A percentile compares a stretch with the other conserved stretches of the same genome.
These are phyloP conservation scores for Cecidostiba fungosa DNA, from an alignment of 2,888 invertebrate genomes.

Conservation along the genomic window DNA sequence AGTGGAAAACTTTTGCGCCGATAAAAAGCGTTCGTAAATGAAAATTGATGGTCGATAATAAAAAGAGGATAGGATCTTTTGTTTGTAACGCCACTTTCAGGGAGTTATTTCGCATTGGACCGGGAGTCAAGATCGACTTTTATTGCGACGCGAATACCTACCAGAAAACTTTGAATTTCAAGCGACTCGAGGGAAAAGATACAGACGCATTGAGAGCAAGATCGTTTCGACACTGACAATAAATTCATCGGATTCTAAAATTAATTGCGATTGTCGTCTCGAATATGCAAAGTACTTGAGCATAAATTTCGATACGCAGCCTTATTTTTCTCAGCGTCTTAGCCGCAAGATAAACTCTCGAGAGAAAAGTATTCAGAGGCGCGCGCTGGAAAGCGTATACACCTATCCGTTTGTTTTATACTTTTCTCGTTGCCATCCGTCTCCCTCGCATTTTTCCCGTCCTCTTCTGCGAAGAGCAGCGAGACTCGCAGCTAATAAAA, in stretches of 20 bases:
- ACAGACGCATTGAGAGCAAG: conserved; percentile 5
- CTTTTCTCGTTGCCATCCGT: background rate
- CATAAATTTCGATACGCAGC: background rate
- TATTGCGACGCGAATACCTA: conserved; percentile 19
- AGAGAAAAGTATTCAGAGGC: background rate
- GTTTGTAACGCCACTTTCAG: conserved; percentile 40
- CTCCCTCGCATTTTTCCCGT: conserved; percentile 30
- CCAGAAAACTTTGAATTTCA: conserved; percentile 32
- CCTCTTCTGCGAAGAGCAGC: conserved; percentile 47
- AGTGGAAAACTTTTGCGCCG: conserved; percentile 48
- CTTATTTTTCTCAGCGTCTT: too few species aligned
- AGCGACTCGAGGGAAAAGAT: conserved; percentile 7
- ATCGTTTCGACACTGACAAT: background rate
- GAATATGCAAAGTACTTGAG: background rate
- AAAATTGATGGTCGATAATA: conserved; percentile 54
- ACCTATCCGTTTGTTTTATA: conserved; percentile 46
- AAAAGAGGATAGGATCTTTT: conserved; percentile 31
- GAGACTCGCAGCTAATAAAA: conserved; percentile 49
- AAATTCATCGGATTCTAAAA: conserved; percentile 7
- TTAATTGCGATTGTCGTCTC: conserved; percentile 15
- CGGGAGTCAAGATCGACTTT: conserved; percentile 36
- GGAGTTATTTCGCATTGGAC: conserved; percentile 38
- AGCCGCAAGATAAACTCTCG: background rate
- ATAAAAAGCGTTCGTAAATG: conserved; percentile 57
- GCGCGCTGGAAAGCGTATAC: background rate